Base-by-base conservation (phyloP, 2,797 vertebrate genomes). In the Triplophysa yarkandensis region DNA sequence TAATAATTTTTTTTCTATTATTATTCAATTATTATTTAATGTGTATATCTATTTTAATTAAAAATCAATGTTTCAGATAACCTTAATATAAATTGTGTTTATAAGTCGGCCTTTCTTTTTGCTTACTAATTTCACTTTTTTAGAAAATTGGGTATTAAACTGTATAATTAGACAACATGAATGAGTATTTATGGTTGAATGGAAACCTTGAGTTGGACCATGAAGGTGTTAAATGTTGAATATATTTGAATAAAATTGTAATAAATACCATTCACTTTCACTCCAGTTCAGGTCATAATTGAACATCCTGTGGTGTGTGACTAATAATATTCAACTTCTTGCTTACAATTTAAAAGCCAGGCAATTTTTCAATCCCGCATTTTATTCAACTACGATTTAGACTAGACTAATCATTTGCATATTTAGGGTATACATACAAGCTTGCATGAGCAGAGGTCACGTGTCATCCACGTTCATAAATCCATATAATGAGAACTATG, bases 381-480 rank as follows among this genome's bases (percentile, higher is more conserved):
- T 54, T 27, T 27, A 25, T 27, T 10, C 21, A 13, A 52, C 21
- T 19, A 13, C 14, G 25, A 50, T 69, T 69, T 41, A 30, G 21
- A 68, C 17, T 41, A 41, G 34, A 28, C 16, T 54, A 11, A 34
- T 19, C 14, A 68, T 14, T 36, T 67, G 63, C 44, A 0, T 32
- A 39, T 55, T 55, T 41, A 32, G 9, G 9, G 16, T 54, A 28
- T 34, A 6, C 62, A 76, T 39, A 30, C n/a, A 77, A 34, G 11
- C n/a, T 66, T 16, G 32, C 25, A 72, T 19, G 58, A 54, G 70
- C 52, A 14, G 16, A 61, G 65, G 69, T 64, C 36, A 19, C 48
- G 34, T 8, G 55, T 25, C 32, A 74, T 28, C 54, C 17, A 65
- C 19, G 30, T 54, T 74, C 60, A 73, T 79, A 81, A 82, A 86